Evolutionary conservation across 2,797 vertebrate genomes (phyloP).

Genomic region (Trachops cirrhosus): DNA sequence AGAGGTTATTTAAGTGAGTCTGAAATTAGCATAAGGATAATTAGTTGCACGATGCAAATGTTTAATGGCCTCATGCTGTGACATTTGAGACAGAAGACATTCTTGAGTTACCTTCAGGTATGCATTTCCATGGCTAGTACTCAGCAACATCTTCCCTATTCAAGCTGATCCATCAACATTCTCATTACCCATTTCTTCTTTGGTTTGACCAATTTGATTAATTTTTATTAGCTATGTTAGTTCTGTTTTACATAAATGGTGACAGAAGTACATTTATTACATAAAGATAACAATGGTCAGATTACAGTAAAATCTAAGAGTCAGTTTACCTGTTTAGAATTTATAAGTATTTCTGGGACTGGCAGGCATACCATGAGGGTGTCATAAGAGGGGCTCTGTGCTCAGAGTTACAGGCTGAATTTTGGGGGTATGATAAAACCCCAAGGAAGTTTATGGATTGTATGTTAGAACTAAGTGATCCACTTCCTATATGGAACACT

Average conservation of each 20-base stretch:
- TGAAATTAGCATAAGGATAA: neutral
- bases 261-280: neutral
- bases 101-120: neutral
- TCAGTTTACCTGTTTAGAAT: neutral
- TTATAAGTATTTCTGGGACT: neutral
- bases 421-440: neutral
- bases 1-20: neutral
- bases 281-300: neutral
- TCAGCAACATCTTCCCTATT: neutral
- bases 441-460: neutral
- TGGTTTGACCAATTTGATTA: neutral
- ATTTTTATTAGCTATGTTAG: neutral
- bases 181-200: neutral
- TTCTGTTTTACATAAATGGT: neutral
- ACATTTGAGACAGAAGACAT: neutral
- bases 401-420: neutral
- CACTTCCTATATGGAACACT: neutral
- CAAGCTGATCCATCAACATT: neutral
- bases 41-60: neutral
- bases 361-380: neutral
- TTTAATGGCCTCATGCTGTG: neutral
- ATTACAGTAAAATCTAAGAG: neutral
- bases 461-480: neutral
- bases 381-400: neutral
- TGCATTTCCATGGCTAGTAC: neutral